Conservation (phyloP, 1,140 invertebrate genomes). For the Macrobrachium rosenbergii region DNA sequence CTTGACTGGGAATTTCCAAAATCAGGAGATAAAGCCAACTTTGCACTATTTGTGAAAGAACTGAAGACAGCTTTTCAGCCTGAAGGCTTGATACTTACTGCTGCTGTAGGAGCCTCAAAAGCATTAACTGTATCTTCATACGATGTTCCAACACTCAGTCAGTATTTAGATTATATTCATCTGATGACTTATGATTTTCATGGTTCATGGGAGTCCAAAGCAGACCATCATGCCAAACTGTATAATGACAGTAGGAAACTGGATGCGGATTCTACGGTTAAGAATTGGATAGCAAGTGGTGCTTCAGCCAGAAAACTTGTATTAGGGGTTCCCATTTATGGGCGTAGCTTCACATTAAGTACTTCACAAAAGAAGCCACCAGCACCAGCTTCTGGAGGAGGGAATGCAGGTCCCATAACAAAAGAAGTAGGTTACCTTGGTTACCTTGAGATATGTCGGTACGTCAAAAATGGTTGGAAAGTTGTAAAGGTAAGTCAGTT, state of each 20-base stretch:
- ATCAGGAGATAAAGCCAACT: conserved; percentile 78
- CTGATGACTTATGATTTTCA: conserved; percentile 72
- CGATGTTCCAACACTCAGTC: conserved; percentile 58
- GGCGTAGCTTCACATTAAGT: conserved; percentile 68
- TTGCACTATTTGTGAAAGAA: conserved; percentile 79
- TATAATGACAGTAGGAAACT: conserved; percentile 58
- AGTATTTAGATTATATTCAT: conserved; percentile 66
- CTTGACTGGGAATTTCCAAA: conserved; percentile 87
- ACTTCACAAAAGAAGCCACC: conserved; percentile 42
- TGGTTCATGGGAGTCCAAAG: conserved; percentile 72
- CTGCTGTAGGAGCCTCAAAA: conserved; percentile 76
- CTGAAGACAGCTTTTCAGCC: conserved; percentile 81
- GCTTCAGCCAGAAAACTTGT: conserved; percentile 69
- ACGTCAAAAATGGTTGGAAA: conserved; percentile 58
- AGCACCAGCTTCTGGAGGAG: conserved; percentile 3
- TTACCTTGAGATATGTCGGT: conserved; percentile 65
- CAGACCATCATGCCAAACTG: conserved; percentile 70
- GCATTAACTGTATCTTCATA: conserved; percentile 27
- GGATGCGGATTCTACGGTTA: conserved; percentile 66
- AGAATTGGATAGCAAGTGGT: conserved; percentile 70
- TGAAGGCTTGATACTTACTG: conserved; percentile 80
- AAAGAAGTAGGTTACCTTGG: conserved; percentile 37
- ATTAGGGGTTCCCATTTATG: conserved; percentile 70
- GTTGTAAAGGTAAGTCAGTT: not conserved
- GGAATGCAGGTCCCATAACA: conserved; percentile 29